phyloP scores from a whole-genome alignment of 1,140 invertebrate genomes.

The Andrena cerasifolii region DNA sequence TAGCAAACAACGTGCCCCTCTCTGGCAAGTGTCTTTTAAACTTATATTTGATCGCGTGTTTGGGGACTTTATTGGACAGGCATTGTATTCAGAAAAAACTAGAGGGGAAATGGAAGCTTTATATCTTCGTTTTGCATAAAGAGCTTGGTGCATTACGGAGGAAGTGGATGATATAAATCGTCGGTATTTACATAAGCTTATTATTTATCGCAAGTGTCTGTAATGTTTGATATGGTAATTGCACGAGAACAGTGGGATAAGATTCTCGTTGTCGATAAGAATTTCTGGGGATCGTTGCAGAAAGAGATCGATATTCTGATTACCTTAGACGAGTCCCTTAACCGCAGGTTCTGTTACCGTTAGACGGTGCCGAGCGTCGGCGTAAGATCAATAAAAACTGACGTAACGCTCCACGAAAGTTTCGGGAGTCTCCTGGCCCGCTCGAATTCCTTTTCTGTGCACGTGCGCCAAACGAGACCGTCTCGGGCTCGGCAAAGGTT shows the following conservation, averaged over 20 bases:
- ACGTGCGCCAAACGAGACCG: not conserved
- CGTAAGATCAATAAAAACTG: constrained; percentile 62
- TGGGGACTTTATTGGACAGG: too few species aligned
- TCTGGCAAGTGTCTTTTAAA: not conserved
- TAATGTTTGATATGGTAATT: too few species aligned
- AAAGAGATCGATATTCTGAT: constrained; percentile 19
- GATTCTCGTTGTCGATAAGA: not conserved
- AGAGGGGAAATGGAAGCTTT: too few species aligned
- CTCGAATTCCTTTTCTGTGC: not conserved
- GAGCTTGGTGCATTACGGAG: not conserved
- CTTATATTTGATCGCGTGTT: not conserved
- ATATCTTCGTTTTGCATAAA: too few species aligned
- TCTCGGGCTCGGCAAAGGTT: not conserved
- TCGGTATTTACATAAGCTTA: too few species aligned
- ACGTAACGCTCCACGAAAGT: constrained; percentile 60
- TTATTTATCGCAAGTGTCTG: too few species aligned
- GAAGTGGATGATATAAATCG: too few species aligned
- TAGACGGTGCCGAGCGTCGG: not conserved
- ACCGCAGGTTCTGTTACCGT: constrained; percentile 44
- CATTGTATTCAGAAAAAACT: too few species aligned
- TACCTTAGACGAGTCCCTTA: constrained; percentile 38
- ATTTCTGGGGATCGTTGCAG: not conserved
- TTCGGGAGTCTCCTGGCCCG: constrained; percentile 34
- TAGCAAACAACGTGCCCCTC: constrained; percentile 2
- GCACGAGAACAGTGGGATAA: too few species aligned